Evolutionary conservation across 2,888 invertebrate genomes (phyloP).

Genomic region (Marasmarcha lunaedactyla): DNA sequence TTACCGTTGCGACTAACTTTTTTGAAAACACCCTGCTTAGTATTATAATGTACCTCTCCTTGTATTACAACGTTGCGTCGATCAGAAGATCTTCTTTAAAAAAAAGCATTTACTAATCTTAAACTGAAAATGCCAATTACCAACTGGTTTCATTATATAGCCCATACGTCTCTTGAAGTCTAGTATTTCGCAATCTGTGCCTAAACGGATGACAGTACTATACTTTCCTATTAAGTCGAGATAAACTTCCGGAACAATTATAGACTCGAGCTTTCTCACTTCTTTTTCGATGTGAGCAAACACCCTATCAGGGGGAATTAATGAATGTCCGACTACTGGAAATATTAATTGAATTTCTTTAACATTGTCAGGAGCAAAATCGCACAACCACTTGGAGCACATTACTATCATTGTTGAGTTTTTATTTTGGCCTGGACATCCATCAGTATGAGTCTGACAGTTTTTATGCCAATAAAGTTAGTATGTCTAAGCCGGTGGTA

Average conservation of each 20-base stretch:
- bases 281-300: conserved; percentile 4
- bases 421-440: conserved; percentile 16
- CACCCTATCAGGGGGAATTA: conserved; percentile 4
- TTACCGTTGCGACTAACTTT: not conserved
- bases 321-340: conserved; percentile 4
- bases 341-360: conserved; percentile 2
- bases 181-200: not conserved
- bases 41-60: conserved; percentile 2
- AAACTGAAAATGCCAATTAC: conserved; percentile 1
- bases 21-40: not conserved
- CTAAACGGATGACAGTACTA: not conserved
- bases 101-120: conserved; percentile 2
- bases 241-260: not conserved
- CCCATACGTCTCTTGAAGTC: not conserved
- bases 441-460: conserved; percentile 17
- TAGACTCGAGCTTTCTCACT: not conserved
- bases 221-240: not conserved
- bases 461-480: conserved; percentile 12
- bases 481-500: conserved; percentile 12
- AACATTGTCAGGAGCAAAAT: not conserved
- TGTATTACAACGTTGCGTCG: not conserved
- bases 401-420: conserved; percentile 9
- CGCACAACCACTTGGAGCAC: conserved; percentile 2
- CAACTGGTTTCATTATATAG: not conserved
- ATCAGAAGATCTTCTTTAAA: not conserved